phyloP scores from a whole-genome alignment of 2,797 vertebrate species.

The Prunella strophiata region DNA sequence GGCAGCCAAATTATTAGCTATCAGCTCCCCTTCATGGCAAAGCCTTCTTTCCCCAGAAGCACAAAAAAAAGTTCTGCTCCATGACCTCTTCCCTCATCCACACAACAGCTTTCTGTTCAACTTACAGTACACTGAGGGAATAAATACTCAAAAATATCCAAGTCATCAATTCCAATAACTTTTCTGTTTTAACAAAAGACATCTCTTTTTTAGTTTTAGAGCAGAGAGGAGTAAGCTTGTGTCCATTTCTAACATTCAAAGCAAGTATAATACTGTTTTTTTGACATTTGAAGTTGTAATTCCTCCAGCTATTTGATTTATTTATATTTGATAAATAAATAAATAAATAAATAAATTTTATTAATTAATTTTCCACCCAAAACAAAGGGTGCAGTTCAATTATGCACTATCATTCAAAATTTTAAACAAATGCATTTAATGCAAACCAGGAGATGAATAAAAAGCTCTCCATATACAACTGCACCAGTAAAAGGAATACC shows the following conservation, averaged over 20 bases:
- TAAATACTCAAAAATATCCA: not conserved
- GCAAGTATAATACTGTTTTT: not conserved
- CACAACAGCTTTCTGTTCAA: not conserved
- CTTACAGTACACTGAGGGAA: not conserved
- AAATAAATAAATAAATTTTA: too few relatives aligned
- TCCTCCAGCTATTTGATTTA: not conserved
- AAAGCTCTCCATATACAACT: not conserved
- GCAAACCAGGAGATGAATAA: not conserved
- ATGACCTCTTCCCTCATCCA: not conserved
- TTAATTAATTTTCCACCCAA: not conserved
- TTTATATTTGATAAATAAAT: too few relatives aligned
- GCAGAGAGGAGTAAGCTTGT: not conserved
- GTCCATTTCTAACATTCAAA: not conserved
- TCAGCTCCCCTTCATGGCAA: rapidly evolving
- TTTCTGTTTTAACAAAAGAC: not conserved
- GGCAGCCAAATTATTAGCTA: not conserved
- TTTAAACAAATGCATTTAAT: not conserved
- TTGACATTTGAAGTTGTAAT: not conserved
- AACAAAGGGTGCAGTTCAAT: not conserved
- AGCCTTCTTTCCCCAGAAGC: not conserved
- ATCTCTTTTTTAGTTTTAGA: not conserved
- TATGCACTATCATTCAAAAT: not conserved
- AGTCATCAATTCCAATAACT: not conserved
- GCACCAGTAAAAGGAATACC: not conserved
- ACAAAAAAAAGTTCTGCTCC: not conserved